Evolutionary conservation across 2,113 vertebrate species (phyloP), one percentile per base, ranked within the genome.

Genomic region (Platanista minor): DNA sequence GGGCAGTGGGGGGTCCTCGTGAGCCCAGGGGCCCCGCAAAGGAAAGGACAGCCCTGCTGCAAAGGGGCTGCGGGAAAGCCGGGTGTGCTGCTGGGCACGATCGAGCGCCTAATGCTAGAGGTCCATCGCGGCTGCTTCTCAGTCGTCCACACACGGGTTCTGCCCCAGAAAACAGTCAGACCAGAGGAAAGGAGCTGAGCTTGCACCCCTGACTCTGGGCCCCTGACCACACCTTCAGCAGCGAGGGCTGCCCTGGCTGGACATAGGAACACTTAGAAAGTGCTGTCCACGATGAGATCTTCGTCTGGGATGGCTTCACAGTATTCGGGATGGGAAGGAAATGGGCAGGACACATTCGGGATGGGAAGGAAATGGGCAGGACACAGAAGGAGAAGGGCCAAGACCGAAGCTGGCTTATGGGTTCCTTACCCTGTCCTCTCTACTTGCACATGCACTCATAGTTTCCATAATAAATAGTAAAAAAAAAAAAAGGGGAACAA

Each of bases 71-170:
- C 1, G 1, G 61, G 8, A 15, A 36, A 11, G 57, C 6, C 11
- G 12, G 21, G 9, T 21, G 13, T 6, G 49, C 17, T 33, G 12
- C 74, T 17, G 18, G 61, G 31, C 18, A 8, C 12, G 33, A 54
- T 67, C 14, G 31, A 2, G 31, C 0, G 2, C 46, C 52, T 4
- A 13, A 15, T 33, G 69, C 49, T 2, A 8, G 23, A 67, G 29
- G 20, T 11, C 21, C 20, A 6, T 36, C 10, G 27, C 23, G 14
- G 41, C 10, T 10, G 21, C n/a, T 29, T 29, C 49, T 12, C 7
- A 21, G 74, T 41, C 0, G 0, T 7, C 41, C 0, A 0, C 3
- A 13, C 13, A 0, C 8, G 5, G 52, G 31, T 43, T 33, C 43
- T 23, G 59, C 39, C 74, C 33, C 6, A 0, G 6, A 46, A 33